These are phyloP conservation scores for Darevskia mixta DNA, from an alignment of 2,797 vertebrate genomes.

Conservation along the genomic window DNA sequence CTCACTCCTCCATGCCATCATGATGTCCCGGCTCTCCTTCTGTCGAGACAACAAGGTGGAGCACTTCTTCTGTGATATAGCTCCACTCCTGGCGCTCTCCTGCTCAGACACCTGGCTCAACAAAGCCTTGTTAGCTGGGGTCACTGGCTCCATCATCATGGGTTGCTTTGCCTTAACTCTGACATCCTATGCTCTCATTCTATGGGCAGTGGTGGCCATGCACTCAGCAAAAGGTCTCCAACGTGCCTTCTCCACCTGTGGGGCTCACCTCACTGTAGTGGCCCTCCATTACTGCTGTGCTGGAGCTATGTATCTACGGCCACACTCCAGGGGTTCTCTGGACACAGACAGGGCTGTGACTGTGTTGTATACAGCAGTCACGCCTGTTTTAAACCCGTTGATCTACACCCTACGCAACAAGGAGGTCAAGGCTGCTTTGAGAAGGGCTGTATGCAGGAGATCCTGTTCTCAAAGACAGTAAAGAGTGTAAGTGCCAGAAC, in stretches of 20 bases:
- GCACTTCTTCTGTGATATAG: slow-evolving; percentile 63
- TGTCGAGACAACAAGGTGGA: slow-evolving; percentile 37
- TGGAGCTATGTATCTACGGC: slow-evolving; percentile 56
- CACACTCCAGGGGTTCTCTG: neutral
- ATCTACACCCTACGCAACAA: neutral
- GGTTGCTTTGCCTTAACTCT: slow-evolving; percentile 50
- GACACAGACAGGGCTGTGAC: neutral
- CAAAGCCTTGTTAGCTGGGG: slow-evolving; percentile 34
- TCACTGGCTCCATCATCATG: slow-evolving; percentile 36
- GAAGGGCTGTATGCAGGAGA: neutral
- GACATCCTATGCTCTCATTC: slow-evolving; percentile 47
- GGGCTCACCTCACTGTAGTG: slow-evolving; percentile 59
- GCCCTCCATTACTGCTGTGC: slow-evolving; percentile 55
- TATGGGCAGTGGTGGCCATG: slow-evolving; percentile 43
- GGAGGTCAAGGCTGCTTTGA: neutral
- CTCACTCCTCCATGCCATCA: slow-evolving; percentile 32
- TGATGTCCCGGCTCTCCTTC: slow-evolving; percentile 38
- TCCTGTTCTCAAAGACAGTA: neutral
- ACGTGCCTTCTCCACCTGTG: slow-evolving; percentile 57
- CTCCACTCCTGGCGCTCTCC: slow-evolving; percentile 50
- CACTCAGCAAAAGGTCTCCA: slow-evolving; percentile 23
- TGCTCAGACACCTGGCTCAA: slow-evolving; percentile 51
- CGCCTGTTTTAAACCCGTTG: neutral
- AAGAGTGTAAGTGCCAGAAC: neutral
- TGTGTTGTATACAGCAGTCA: neutral